Percentiles rank a stretch among this genome's conserved stretches.
Conservation (phyloP, 2,797 vertebrate genomes). For the Sebastes matsubarae region DNA sequence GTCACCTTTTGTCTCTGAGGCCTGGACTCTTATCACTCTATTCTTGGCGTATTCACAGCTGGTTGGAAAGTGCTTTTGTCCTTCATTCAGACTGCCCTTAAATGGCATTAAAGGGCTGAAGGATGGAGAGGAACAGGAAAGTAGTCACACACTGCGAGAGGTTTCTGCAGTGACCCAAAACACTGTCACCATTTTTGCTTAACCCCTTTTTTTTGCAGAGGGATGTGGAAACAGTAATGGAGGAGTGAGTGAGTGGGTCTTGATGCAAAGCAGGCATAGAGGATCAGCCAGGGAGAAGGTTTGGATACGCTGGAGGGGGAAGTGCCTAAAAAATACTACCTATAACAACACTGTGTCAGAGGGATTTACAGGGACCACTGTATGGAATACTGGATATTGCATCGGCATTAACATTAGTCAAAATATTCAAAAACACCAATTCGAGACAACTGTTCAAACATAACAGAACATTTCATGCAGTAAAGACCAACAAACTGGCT, state of each 20-base stretch:
- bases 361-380: neutral
- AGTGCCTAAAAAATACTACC: neutral
- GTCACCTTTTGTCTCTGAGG: slow-evolving; percentile 6
- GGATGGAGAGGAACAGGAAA: slow-evolving; percentile 43
- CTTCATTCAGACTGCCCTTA: slow-evolving; percentile 61
- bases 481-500: slow-evolving; percentile 4
- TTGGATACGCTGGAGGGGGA: slow-evolving; percentile 19
- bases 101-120: slow-evolving; percentile 59
- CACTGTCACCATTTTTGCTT: slow-evolving; percentile 43
- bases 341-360: neutral
- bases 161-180: slow-evolving; percentile 54
- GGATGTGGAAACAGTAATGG: slow-evolving; percentile 18
- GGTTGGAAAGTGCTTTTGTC: slow-evolving; percentile 62
- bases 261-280: slow-evolving; percentile 59
- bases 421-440: neutral
- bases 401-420: neutral
- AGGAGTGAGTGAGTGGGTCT: neutral
- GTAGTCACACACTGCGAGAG: slow-evolving; percentile 28
- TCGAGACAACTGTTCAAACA: neutral
- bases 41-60: slow-evolving; percentile 60
- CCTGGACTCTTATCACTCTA: slow-evolving; percentile 32
- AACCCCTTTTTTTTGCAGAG: slow-evolving; percentile 11
- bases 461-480: neutral
- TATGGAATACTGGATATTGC: neutral
- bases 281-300: slow-evolving; percentile 22